Evolutionary conservation across 64 coral and sea anemone species (phyloP).

Genomic region (Pachyseris speciosa): DNA sequence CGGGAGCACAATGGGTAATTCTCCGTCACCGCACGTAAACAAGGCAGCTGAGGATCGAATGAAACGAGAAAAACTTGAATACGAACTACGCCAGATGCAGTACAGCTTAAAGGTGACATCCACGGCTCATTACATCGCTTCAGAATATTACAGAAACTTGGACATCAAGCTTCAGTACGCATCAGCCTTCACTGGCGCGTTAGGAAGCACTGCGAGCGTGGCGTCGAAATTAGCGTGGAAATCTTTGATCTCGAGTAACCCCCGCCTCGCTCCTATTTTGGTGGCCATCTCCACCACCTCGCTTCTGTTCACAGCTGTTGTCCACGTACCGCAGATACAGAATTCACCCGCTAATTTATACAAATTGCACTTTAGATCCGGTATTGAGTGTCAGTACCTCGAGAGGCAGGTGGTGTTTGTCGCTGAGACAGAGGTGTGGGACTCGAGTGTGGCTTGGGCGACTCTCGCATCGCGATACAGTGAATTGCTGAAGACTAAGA

Average conservation of each 20-base stretch:
- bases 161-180: not conserved
- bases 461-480: conserved; percentile 11
- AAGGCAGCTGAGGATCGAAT: not conserved
- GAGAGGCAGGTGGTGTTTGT: conserved; percentile 3
- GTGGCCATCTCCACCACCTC: conserved; percentile 4
- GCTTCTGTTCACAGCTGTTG: conserved; percentile 6
- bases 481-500: not conserved
- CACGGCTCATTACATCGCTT: not conserved
- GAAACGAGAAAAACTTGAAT: conserved; percentile 14
- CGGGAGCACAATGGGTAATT: not conserved
- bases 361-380: conserved; percentile 2
- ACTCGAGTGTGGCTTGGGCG: not conserved
- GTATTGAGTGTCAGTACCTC: conserved; percentile 28
- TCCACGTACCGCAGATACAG: conserved; percentile 5
- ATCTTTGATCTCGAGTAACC: not conserved
- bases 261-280: conserved; percentile 4
- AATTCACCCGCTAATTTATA: not conserved
- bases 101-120: conserved; percentile 24
- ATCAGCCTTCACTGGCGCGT: not conserved
- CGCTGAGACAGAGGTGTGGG: conserved; percentile 9
- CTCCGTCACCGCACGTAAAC: not conserved
- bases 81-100: conserved; percentile 4
- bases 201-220: not conserved
- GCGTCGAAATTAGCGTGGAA: conserved; percentile 14
- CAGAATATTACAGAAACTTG: conserved; percentile 12